Conservation (phyloP, 2,888 invertebrate species). For the Oegoconia quadripuncta region DNA sequence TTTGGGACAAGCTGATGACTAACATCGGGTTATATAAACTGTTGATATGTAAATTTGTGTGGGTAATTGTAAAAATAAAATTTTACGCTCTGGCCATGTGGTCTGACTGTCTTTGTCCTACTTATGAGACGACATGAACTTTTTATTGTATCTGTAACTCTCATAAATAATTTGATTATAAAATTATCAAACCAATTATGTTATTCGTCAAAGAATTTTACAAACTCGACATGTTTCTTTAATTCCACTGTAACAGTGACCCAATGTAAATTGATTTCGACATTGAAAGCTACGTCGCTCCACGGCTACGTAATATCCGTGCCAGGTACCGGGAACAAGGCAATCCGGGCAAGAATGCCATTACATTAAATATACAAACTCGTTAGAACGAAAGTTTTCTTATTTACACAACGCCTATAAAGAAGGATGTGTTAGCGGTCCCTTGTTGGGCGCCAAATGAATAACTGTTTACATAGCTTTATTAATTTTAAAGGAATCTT, state of each 20-base stretch:
- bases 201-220: background rate
- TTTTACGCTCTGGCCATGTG: no score
- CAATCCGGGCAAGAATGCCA: constrained; percentile 4
- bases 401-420: constrained; percentile 30
- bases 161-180: no score
- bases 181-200: no score
- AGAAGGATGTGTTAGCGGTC: constrained; percentile 13
- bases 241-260: constrained; percentile 2
- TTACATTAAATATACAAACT: constrained; percentile 18
- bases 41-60: no score
- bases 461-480: no score
- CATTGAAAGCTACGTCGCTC: constrained; percentile 4
- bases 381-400: constrained; percentile 24
- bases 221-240: constrained; percentile 2
- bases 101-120: no score
- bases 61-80: no score
- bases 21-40: no score
- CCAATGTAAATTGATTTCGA: constrained; percentile 6
- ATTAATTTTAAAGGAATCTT: no score
- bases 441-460: constrained; percentile 12
- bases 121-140: no score
- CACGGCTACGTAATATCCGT: constrained; percentile 4
- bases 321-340: constrained; percentile 8
- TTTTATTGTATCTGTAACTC: no score
- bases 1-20: no score